phyloP scores from a whole-genome alignment of 2,888 invertebrate species.

The Melitaea athalia region DNA sequence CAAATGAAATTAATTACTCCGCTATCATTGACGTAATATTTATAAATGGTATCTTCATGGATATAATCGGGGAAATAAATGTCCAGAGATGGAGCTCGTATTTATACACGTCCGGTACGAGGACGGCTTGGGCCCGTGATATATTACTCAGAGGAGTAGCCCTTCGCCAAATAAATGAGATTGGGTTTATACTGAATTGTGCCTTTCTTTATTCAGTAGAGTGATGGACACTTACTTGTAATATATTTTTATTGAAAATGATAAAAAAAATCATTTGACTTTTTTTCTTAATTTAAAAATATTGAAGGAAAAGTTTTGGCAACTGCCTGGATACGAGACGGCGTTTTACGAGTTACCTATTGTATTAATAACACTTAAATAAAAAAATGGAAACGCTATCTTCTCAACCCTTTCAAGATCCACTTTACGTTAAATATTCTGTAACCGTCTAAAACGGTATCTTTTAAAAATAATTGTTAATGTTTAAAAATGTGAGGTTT shows the following conservation, averaged over 20 bases:
- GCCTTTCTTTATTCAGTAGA: not conserved
- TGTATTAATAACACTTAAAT: no score
- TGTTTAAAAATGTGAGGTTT: not conserved
- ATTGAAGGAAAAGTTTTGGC: no score
- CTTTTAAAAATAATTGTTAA: not conserved
- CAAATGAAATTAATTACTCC: slow-evolving; percentile 6
- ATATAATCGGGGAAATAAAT: slow-evolving; percentile 7
- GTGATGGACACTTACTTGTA: not conserved
- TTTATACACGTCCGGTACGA: slow-evolving; percentile 14
- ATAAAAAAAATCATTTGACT: no score
- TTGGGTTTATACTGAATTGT: slow-evolving; percentile 23
- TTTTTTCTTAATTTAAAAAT: no score
- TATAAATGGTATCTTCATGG: not conserved
- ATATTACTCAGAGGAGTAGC: slow-evolving; percentile 21
- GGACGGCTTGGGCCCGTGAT: slow-evolving; percentile 17
- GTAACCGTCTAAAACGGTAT: not conserved
- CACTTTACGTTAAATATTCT: not conserved
- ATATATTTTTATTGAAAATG: no score
- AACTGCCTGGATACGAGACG: no score
- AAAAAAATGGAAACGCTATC: no score
- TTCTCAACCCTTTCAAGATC: no score
- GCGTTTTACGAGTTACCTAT: no score
- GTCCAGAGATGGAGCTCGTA: slow-evolving; percentile 11
- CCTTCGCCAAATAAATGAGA: slow-evolving; percentile 27
- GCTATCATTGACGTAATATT: not conserved